Base-by-base conservation (phyloP, 2,888 invertebrate genomes). In the Phyllotreta striolata region DNA sequence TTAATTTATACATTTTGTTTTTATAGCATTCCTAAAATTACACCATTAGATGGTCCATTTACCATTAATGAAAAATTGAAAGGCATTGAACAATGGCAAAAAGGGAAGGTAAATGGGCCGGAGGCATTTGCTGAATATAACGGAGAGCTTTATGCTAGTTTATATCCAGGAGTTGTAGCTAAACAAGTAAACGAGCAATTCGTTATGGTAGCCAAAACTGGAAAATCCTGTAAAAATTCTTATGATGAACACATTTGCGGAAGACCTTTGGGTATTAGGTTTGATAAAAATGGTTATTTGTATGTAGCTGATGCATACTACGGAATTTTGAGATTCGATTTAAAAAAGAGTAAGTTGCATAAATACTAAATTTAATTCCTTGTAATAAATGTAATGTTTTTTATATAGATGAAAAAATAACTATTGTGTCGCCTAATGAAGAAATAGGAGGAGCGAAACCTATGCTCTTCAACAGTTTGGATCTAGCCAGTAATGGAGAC, bases 271-370 rank as follows among this genome's bases (percentile, higher is more conserved):
- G 98, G 97, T 12, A 83, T 98, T 76, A 84, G 87, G 62, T 91
- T 96, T 77, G 91, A 93, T 79, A 87, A 87, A 49, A 85, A 87
- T 73, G 91, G 89, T 43, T 85, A 82, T 68, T 85, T 89, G 75
- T 89, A 88, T 74, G 91, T 92, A n/a, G 87, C 87, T 6, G 98
- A 98, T 84, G 88, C 93, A 0, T 98, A 97, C 80, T 87, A 91
- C 75, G 98, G 98, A 13, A 84, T 98, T 61, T 96, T 91, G 85
- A 89, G 88, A 78, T 89, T 96, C 39, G 88, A 97, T 79, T 84
- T 96, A 7, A 86, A 86, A 57, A 88, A 88, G 64, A 88, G 90
- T 83, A 38, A 14, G 49, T 49, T 10, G 4, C 39, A 47, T 7
- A 3, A 14, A 9, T 47, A 14, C 10, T 10, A 8, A 12, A 51